phyloP scores from a whole-genome alignment of 2,113 vertebrate species.

The Anhinga rufa region DNA sequence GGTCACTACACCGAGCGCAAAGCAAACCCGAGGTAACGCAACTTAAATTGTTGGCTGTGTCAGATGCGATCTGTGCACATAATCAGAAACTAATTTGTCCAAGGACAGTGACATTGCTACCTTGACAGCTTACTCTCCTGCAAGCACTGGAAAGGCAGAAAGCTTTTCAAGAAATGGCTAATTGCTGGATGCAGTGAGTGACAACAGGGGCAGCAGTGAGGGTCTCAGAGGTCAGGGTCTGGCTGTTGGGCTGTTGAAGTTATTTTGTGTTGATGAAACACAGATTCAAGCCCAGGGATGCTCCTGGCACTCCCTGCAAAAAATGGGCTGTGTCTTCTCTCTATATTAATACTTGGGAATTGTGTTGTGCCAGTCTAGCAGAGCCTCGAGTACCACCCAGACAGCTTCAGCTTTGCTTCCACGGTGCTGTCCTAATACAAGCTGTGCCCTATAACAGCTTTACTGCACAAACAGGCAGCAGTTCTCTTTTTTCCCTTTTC shows the following conservation, averaged over 20 bases:
- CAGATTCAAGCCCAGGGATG: not conserved
- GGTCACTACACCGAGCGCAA: not conserved
- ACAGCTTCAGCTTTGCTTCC: not conserved
- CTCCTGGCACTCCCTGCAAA: not conserved
- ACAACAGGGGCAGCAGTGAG: not conserved
- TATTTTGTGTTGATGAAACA: not conserved
- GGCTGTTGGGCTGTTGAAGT: not conserved
- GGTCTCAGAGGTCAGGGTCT: not conserved
- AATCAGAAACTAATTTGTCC: not conserved
- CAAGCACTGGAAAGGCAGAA: not conserved
- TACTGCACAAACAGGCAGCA: not conserved
- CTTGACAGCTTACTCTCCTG: not conserved
- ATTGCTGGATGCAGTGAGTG: not conserved
- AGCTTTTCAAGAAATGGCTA: not conserved
- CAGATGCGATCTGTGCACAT: not conserved
- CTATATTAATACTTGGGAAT: not conserved
- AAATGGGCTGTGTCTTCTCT: not conserved
- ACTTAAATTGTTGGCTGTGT: not conserved
- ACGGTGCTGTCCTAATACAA: accelerated
- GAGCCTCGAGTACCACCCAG: not conserved
- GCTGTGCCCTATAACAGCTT: not conserved
- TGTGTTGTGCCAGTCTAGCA: not conserved
- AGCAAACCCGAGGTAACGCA: not conserved
- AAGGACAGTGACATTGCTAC: not conserved
- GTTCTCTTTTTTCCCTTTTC: not conserved